These are phyloP conservation scores for Prinia subflava DNA, from an alignment of 2,113 vertebrate species.

Conservation along the genomic window DNA sequence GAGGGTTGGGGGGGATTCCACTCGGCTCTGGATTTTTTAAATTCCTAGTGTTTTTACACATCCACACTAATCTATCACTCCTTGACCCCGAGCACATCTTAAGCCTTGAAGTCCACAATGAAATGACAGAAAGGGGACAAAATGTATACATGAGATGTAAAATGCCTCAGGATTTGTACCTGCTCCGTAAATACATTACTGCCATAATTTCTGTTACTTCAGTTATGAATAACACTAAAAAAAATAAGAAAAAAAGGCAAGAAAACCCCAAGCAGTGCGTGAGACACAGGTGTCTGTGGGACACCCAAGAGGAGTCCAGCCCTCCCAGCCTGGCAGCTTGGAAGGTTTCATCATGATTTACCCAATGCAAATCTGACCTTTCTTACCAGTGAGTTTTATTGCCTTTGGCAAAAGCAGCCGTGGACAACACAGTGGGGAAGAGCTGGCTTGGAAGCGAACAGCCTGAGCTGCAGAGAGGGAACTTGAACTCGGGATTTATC, in stretches of 20 bases:
- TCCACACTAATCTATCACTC: background rate
- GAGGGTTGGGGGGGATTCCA: background rate
- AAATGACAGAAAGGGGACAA: background rate
- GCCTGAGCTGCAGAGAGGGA: constrained; percentile 1
- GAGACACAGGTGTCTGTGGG: background rate
- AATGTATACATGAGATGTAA: background rate
- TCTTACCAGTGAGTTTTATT: constrained; percentile 49
- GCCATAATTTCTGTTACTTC: background rate
- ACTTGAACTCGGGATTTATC: constrained; percentile 62
- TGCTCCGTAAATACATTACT: background rate
- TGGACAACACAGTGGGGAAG: constrained; percentile 11
- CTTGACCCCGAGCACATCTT: background rate
- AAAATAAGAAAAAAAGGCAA: background rate
- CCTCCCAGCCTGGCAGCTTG: background rate
- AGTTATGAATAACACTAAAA: background rate
- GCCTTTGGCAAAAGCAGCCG: constrained; percentile 69
- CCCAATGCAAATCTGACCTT: constrained; percentile 58
- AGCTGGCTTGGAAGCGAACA: constrained; percentile 40
- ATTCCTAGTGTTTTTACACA: background rate
- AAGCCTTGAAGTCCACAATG: background rate
- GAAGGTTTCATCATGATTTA: constrained; percentile 17
- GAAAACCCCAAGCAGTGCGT: rapidly evolving
- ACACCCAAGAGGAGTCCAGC: background rate
- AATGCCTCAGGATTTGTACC: background rate
- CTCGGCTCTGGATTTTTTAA: background rate